These are phyloP conservation scores for Apis laboriosa DNA, from an alignment of 1,140 invertebrate species.

Conservation along the genomic window DNA sequence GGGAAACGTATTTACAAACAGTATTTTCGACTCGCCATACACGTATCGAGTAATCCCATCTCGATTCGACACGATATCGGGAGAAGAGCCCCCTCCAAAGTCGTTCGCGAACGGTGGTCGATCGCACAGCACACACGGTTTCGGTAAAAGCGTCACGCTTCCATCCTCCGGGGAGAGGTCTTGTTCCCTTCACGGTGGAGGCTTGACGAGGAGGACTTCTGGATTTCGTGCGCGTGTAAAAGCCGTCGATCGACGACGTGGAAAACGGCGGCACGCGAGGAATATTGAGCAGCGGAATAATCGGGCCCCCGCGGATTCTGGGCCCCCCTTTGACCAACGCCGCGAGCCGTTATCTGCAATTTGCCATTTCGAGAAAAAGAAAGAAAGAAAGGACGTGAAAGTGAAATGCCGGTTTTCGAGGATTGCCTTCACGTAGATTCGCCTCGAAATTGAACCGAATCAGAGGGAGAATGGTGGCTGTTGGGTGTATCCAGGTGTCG, in stretches of 20 bases:
- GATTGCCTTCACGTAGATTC: too few relatives aligned
- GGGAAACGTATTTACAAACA: too few relatives aligned
- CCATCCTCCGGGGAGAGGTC: conserved; percentile 9
- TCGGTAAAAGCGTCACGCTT: conserved; percentile 54
- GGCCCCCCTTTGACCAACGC: conserved; percentile 43
- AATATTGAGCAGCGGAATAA: conserved; percentile 61
- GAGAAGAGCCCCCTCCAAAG: too few relatives aligned
- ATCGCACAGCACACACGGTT: not conserved
- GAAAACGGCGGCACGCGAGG: conserved; percentile 27
- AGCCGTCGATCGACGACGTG: conserved; percentile 37
- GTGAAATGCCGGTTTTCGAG: not conserved
- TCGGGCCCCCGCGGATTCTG: conserved; percentile 53
- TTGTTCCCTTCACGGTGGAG: conserved; percentile 41
- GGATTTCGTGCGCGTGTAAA: conserved; percentile 55
- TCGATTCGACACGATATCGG: too few relatives aligned
- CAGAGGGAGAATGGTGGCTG: too few relatives aligned
- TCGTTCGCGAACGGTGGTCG: too few relatives aligned
- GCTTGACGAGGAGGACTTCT: conserved; percentile 31
- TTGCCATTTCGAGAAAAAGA: not conserved
- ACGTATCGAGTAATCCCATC: too few relatives aligned
- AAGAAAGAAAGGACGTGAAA: conserved; percentile 1
- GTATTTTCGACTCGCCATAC: not conserved
- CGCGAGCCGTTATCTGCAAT: conserved; percentile 41
- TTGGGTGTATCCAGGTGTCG: conserved; percentile 25
- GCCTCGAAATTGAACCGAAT: too few relatives aligned